These are phyloP conservation scores for Mustela nigripes DNA, from an alignment of 2,113 vertebrate genomes.

Conservation along the genomic window DNA sequence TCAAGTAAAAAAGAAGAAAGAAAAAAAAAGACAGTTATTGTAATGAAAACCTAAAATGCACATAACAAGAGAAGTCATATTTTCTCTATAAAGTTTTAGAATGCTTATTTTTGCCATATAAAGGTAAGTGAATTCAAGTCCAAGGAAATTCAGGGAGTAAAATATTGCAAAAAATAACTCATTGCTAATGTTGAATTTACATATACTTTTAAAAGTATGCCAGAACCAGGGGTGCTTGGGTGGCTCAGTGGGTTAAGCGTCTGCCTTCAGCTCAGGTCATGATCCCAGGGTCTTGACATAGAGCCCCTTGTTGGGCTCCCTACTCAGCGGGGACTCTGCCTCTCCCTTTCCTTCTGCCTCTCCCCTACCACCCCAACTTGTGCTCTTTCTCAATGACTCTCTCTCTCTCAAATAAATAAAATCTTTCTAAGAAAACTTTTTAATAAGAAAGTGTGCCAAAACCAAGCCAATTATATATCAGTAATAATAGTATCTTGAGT, in stretches of 20 bases:
- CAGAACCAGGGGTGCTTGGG: background rate
- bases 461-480: background rate
- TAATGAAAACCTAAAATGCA: constrained; percentile 5
- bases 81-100: constrained; percentile 20
- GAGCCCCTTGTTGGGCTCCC: too few species aligned
- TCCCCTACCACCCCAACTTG: too few species aligned
- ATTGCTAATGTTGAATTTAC: background rate
- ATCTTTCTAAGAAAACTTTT: too few species aligned
- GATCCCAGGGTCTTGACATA: too few species aligned
- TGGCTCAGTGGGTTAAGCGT: too few species aligned
- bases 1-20: too few species aligned
- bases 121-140: background rate
- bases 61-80: background rate
- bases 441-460: background rate
- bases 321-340: too few species aligned
- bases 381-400: too few species aligned
- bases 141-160: constrained; percentile 38
- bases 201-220: background rate
- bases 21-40: background rate
- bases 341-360: too few species aligned
- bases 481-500: background rate
- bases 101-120: background rate
- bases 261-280: too few species aligned
- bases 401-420: background rate
- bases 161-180: background rate